A percentile compares a stretch with the other conserved stretches of the same genome.
Conservation (phyloP, 2,888 invertebrate genomes). For the Ornithoptera alexandrae region DNA sequence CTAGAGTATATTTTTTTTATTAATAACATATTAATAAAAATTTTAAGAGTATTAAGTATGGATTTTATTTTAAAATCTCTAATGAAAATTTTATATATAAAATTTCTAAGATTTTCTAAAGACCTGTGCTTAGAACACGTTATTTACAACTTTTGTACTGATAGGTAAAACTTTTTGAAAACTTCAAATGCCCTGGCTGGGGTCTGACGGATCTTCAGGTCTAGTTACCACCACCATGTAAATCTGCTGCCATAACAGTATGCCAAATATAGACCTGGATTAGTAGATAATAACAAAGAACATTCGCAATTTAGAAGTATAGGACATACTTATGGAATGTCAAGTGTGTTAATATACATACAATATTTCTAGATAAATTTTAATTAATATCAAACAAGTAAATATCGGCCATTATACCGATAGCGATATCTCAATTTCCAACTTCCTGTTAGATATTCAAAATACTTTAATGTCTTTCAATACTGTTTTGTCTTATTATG, state of each 20-base stretch:
- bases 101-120: constrained; percentile 27
- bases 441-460: constrained; percentile 1
- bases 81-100: constrained; percentile 22
- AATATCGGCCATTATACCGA: neutral
- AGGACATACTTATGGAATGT: constrained; percentile 28
- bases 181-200: too few species aligned
- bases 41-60: neutral
- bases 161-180: constrained; percentile 7
- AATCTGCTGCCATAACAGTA: too few species aligned
- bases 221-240: too few species aligned
- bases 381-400: neutral
- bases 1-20: constrained; percentile 10
- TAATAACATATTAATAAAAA: constrained; percentile 22
- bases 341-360: neutral
- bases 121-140: constrained; percentile 23
- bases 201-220: too few species aligned
- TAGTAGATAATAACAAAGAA: neutral
- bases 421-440: neutral
- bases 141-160: constrained; percentile 27
- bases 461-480: constrained; percentile 24
- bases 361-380: neutral
- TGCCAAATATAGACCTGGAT: too few species aligned
- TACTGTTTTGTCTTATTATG: constrained; percentile 32
- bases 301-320: constrained; percentile 30
- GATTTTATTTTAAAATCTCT: constrained; percentile 25